phyloP scores from a whole-genome alignment of 2,113 vertebrate genomes.

The Brachypodius melanocephalos region DNA sequence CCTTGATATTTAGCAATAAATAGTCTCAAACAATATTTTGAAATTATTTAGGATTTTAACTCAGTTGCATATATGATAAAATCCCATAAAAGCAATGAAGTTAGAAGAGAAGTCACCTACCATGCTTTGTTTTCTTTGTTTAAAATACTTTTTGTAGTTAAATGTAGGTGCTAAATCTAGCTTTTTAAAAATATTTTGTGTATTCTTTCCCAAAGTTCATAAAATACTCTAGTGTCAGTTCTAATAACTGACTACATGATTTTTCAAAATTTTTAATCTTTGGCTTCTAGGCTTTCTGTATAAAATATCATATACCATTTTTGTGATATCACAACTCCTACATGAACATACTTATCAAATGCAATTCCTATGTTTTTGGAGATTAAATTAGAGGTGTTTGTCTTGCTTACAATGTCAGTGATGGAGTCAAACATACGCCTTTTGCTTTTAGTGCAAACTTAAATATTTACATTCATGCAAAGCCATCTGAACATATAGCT shows the following conservation, averaged over 20 bases:
- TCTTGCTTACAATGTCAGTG: background rate
- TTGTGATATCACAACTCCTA: background rate
- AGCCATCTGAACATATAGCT: background rate
- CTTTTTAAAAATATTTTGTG: background rate
- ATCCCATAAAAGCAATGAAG: background rate
- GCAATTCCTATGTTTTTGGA: background rate
- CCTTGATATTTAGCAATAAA: background rate
- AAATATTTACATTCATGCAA: conserved; percentile 6
- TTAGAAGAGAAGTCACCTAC: background rate
- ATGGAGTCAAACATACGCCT: background rate
- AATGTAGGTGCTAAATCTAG: background rate
- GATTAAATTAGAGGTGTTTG: background rate
- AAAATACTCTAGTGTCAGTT: background rate
- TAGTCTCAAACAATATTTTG: background rate
- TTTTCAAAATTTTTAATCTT: background rate
- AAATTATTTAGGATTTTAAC: background rate
- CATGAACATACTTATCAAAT: background rate
- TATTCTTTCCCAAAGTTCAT: background rate
- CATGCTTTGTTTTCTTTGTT: background rate
- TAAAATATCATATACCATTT: background rate
- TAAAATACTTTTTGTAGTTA: background rate
- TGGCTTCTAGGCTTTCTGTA: background rate
- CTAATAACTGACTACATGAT: background rate
- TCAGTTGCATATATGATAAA: background rate
- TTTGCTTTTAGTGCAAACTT: background rate